Percentiles rank a stretch among this genome's conserved stretches.
These are phyloP conservation scores for Apus apus DNA, from an alignment of 2,113 vertebrate genomes.

Conservation along the genomic window DNA sequence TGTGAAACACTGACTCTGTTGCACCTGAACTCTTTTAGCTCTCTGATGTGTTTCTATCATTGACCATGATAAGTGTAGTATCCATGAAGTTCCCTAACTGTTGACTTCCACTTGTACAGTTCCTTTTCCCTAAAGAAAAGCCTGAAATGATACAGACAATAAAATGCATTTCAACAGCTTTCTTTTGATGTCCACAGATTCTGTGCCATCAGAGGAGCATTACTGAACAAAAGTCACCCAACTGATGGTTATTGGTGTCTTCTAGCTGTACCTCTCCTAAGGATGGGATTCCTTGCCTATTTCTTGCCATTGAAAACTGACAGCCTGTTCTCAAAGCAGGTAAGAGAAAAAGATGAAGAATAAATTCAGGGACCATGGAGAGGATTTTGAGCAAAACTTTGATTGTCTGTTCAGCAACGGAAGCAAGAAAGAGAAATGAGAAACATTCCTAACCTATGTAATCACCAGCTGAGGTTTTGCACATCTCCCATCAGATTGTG, in stretches of 20 bases:
- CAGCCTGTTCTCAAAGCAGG: not conserved
- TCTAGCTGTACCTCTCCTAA: not conserved
- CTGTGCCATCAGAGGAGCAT: not conserved
- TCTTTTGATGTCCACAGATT: not conserved
- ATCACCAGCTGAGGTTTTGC: not conserved
- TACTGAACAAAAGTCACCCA: not conserved
- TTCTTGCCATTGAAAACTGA: not conserved
- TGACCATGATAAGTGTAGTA: accelerated
- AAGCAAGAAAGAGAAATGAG: not conserved
- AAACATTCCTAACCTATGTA: not conserved
- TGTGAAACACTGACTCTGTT: not conserved
- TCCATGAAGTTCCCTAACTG: not conserved
- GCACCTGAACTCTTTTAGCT: not conserved
- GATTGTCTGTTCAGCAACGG: not conserved
- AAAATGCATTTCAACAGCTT: not conserved
- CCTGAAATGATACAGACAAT: not conserved
- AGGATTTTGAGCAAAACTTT: not conserved
- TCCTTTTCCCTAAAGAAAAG: not conserved
- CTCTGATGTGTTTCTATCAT: not conserved
- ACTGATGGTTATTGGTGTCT: not conserved
- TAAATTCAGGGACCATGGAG: not conserved
- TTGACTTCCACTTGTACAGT: not conserved
- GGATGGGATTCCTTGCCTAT: not conserved
- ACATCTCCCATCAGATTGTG: not conserved
- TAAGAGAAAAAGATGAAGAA: not conserved